Percentiles rank a stretch among this genome's conserved stretches.
Evolutionary conservation across 2,113 vertebrate species (phyloP).

Genomic region (Callocephalon fimbriatum): DNA sequence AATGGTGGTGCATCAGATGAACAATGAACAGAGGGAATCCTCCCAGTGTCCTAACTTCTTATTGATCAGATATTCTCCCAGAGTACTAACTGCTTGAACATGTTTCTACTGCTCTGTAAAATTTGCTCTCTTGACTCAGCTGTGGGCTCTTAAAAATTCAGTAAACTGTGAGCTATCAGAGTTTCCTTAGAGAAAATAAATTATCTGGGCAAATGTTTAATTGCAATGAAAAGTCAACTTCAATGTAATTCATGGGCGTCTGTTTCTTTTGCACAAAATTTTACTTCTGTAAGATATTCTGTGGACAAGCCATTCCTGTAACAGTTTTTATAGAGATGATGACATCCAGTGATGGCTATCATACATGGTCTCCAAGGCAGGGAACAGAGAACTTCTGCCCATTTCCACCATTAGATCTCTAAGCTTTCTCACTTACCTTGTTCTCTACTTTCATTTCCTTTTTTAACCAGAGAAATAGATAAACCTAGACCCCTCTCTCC

Average conservation of each 20-base stretch:
- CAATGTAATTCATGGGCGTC: not conserved
- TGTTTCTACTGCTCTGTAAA: not conserved
- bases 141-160: not conserved
- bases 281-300: not conserved
- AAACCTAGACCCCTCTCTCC: not conserved
- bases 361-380: fast-evolving
- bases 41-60: not conserved
- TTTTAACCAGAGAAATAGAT: not conserved
- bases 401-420: not conserved
- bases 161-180: not conserved
- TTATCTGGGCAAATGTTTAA: not conserved
- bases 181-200: not conserved
- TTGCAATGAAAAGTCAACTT: not conserved
- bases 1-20: not conserved
- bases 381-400: not conserved
- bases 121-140: not conserved
- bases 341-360: not conserved
- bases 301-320: not conserved
- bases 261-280: not conserved
- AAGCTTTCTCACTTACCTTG: not conserved
- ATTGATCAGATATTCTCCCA: not conserved
- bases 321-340: not conserved
- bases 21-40: not conserved
- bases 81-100: not conserved
- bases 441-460: not conserved